These are phyloP conservation scores for Carollia perspicillata DNA, from an alignment of 2,113 vertebrate genomes.

Conservation along the genomic window DNA sequence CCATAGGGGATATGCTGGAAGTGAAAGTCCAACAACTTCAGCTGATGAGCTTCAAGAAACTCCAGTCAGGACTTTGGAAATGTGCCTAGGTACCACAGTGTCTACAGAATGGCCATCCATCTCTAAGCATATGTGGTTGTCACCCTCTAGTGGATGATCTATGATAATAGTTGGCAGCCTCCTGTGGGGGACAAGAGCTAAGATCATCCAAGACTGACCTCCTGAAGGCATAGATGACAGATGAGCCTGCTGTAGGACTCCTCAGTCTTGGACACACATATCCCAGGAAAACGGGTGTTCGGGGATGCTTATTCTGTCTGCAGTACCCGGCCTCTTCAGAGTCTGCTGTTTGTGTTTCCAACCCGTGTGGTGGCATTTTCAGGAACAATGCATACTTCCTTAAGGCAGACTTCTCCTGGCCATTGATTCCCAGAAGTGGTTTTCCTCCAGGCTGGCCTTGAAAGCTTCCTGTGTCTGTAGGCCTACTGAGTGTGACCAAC, in stretches of 20 bases:
- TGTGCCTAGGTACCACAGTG: conserved; percentile 45
- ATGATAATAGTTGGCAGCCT: conserved; percentile 61
- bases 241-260: not conserved
- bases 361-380: conserved; percentile 14
- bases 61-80: conserved; percentile 23
- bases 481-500: not conserved
- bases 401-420: conserved; percentile 21
- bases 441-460: not conserved
- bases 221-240: not conserved
- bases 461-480: not conserved
- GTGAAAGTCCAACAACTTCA: not conserved
- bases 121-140: conserved; percentile 68
- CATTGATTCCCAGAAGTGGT: conserved; percentile 34
- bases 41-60: not conserved
- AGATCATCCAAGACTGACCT: not conserved
- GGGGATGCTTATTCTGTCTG: not conserved
- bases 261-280: not conserved
- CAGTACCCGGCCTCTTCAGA: conserved; percentile 3
- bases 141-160: conserved; percentile 77
- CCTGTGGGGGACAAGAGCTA: conserved; percentile 38
- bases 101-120: not conserved
- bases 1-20: not conserved
- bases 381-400: conserved; percentile 67
- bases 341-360: conserved; percentile 54
- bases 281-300: conserved; percentile 14